Percentiles rank a stretch among this genome's conserved stretches.
Conservation (phyloP, 1,140 invertebrate species). For the Pemphigus obesinymphae region DNA sequence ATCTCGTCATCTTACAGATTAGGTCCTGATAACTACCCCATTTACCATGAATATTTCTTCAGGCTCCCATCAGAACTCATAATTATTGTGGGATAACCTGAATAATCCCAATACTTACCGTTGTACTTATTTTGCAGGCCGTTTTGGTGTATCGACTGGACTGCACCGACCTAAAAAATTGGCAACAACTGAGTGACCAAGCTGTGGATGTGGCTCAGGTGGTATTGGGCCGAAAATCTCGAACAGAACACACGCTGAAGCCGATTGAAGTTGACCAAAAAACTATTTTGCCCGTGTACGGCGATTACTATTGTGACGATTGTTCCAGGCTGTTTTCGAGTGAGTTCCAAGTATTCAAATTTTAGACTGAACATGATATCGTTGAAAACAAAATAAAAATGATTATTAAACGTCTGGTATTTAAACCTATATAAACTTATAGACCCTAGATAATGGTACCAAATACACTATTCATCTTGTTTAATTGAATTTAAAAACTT, state of each 20-base stretch:
- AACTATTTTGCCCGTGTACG: background rate
- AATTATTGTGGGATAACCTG: too few relatives aligned
- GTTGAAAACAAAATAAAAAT: background rate
- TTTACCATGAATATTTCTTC: too few relatives aligned
- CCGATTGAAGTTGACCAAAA: background rate
- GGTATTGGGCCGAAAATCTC: background rate
- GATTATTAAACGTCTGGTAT: background rate
- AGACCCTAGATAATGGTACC: too few relatives aligned
- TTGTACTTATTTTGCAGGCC: background rate
- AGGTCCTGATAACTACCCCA: too few relatives aligned
- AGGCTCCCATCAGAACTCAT: too few relatives aligned
- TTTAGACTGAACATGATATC: too few relatives aligned
- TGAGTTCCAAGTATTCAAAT: background rate
- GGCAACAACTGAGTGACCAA: slow-evolving; percentile 4
- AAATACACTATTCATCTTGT: too few relatives aligned
- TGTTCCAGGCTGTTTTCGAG: slow-evolving; percentile 24
- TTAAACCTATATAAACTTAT: too few relatives aligned
- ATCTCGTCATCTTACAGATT: too few relatives aligned
- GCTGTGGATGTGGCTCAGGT: background rate
- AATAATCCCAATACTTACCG: too few relatives aligned
- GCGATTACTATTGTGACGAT: background rate
- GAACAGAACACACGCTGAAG: background rate
- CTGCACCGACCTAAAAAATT: background rate
- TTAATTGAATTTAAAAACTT: background rate
- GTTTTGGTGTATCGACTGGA: slow-evolving; percentile 2